Conservation (phyloP, 2,797 vertebrate species). For the Pogoniulus pusillus region DNA sequence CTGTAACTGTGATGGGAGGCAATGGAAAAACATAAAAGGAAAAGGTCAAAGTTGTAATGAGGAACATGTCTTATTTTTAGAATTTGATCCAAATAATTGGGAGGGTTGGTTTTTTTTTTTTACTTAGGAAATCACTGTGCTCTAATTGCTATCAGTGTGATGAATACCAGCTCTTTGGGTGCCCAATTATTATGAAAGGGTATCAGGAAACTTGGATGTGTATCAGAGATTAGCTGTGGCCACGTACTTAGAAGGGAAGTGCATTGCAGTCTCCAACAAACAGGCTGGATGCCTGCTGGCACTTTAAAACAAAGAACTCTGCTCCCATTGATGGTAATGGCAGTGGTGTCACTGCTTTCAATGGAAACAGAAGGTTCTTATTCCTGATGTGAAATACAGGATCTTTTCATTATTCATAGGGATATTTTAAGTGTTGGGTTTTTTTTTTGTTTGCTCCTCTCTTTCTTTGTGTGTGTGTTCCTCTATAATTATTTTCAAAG, state of each 20-base stretch:
- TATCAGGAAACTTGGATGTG: conserved; percentile 46
- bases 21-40: neutral
- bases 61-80: neutral
- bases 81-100: neutral
- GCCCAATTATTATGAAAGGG: neutral
- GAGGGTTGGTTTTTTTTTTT: neutral
- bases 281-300: conserved; percentile 43
- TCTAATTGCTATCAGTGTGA: neutral
- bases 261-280: neutral
- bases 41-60: neutral
- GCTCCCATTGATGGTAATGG: neutral
- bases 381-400: neutral
- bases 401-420: neutral
- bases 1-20: neutral
- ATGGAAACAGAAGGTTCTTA: conserved; percentile 21
- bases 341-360: conserved; percentile 4
- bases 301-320: conserved; percentile 52
- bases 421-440: neutral
- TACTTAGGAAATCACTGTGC: neutral
- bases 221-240: neutral
- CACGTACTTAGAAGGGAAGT: neutral
- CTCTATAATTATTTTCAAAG: conserved; percentile 24
- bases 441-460: too few relatives aligned
- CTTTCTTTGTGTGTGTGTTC: too few relatives aligned
- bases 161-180: neutral